Conservation (phyloP, 2,888 invertebrate genomes). For the Automeris io region DNA sequence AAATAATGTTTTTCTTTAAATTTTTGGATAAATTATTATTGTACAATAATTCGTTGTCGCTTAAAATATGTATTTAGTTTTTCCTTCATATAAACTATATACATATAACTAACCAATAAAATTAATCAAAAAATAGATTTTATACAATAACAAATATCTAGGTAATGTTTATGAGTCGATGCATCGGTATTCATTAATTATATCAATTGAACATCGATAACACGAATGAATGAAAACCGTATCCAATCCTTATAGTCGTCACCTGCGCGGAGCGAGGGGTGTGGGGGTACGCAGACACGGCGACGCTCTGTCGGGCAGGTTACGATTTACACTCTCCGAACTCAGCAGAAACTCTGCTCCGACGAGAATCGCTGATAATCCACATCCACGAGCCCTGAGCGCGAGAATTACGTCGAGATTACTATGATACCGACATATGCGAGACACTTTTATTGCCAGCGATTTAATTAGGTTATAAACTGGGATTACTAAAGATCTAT, state of each 20-base stretch:
- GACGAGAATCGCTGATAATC: constrained; percentile 72
- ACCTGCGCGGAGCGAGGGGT: constrained; percentile 56
- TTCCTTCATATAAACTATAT: no score
- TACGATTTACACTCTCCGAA: constrained; percentile 75
- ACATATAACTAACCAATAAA: no score
- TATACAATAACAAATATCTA: neutral
- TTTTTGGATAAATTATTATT: no score
- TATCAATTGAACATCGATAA: constrained; percentile 20
- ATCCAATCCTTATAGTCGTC: constrained; percentile 53
- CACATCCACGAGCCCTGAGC: constrained; percentile 47
- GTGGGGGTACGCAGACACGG: constrained; percentile 46
- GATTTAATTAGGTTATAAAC: constrained; percentile 49
- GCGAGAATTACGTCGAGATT: constrained; percentile 72
- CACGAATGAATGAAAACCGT: constrained; percentile 11
- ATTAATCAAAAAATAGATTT: no score
- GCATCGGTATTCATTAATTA: neutral
- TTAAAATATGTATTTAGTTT: no score
- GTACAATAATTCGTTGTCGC: no score
- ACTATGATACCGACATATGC: constrained; percentile 44
- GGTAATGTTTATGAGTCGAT: neutral
- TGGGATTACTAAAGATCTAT: no score
- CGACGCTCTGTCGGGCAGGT: constrained; percentile 74
- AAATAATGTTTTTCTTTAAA: no score
- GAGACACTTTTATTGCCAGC: constrained; percentile 48
- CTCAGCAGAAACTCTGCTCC: constrained; percentile 71